Evolutionary conservation across 2,113 vertebrate genomes (phyloP), one percentile per base, ranked within the genome.

Genomic region (Geothlypis trichas): DNA sequence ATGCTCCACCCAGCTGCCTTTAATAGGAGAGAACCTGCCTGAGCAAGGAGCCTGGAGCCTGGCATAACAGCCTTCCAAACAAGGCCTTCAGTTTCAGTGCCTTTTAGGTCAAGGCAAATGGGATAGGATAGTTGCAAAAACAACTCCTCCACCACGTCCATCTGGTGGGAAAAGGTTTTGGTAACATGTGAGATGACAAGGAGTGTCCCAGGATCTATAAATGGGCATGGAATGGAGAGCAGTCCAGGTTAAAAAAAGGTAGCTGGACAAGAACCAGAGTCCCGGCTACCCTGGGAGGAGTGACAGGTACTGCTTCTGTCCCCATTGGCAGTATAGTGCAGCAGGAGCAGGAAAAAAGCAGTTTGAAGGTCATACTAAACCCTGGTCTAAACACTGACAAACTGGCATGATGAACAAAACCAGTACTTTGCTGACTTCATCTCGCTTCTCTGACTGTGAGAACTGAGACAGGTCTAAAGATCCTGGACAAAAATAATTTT

Each of bases 1-100:
- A 75, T 39, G 84, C 77, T 95, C 89, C 93, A 95, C 91, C 84
- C 84, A 94, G 52, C 41, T 55, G 22, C 74, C 69, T 89, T 87
- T 68, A 78, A 54, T 5, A 71, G 72, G 39, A 81, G 51, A 74
- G 65, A 81, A 95, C 35, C 80, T 71, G 92, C 59, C 76, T 14
- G 30, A 90, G 83, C 79, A 92, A 46, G 76, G 52, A 92, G 68
- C 33, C 39, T 59, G 59, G 6, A 71, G 65, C 68, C 71, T 59
- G 61, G 72, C 42, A 2, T 4, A 49, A 66, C 3, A 1, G n/a
- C 28, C 54, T 89, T 83, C 77, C 69, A 76, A 79, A 83, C n/a
- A 59, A 66, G 27, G 68, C 65, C 20, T n/a, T 72, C 19, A 66
- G 31, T 37, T 75, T 54, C 65, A 47, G 8, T n/a, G 49, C 26